Base-by-base conservation (phyloP, 1,140 invertebrate species). In the Latrodectus geometricus region DNA sequence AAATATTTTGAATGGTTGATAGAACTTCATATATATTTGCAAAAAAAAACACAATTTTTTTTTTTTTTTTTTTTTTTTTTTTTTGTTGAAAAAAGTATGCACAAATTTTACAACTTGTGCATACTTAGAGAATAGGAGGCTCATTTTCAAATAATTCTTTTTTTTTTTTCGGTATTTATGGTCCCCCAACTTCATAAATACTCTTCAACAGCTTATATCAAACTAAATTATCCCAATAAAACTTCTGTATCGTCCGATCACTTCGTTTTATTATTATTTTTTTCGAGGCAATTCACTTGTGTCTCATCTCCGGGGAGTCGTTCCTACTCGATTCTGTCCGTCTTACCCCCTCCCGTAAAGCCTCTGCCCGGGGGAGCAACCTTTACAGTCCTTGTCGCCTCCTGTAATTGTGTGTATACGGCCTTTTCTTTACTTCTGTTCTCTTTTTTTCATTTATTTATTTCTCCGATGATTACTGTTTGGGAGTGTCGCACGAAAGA, bases 181-280 rank as follows among this genome's bases (percentile, higher is more conserved):
- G 17, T 61, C 54, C 11, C 54, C 54, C 54, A 14, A 61, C 11
- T 61, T 61, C 70, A 21, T 73, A 15, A 73, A 49, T 50, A 12
- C 17, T 61, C 54, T 17, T 61, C 54, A 61, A 61, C 54, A 61
- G 17, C 54, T 61, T 61, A 61, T 70, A 50, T 20, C 79, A 83
- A 83, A 83, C 54, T 61, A 65, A 83, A 83, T 83, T 83, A 83
- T 83, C 72, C 74, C 70, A 52, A 83, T 83, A 83, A 83, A 83
- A 70, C 49, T 54, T 23, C 54, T 61, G 54, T 61, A 61, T 61
- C 54, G 21, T 15, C 73, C 61, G 82, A 84, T 84, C 52, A 84
- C 69, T 61, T 76, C 52, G 35, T 54, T 56, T 81, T 66, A 21
- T 69, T 70, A 17, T 76, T 74, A 48, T 74, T 66, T 7, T 15